Evolutionary conservation across 1,140 invertebrate species (phyloP).

Genomic region (Bombus terrestris): DNA sequence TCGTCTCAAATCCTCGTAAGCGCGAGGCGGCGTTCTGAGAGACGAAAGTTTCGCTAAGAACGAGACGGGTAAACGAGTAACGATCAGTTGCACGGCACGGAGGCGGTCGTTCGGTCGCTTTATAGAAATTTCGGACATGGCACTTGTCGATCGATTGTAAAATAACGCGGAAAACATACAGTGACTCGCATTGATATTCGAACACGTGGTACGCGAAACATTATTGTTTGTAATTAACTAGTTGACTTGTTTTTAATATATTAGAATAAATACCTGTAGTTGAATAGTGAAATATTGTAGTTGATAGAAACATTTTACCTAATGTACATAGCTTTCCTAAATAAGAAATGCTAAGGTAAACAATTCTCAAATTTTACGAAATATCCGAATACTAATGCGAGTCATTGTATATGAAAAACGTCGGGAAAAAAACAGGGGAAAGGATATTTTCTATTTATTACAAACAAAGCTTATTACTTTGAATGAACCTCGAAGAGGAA

Average conservation of each 20-base stretch:
- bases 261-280: too few species aligned
- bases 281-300: too few species aligned
- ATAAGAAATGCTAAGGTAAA: too few species aligned
- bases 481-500: neutral
- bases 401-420: too few species aligned
- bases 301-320: too few species aligned
- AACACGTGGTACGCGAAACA: too few species aligned
- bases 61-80: constrained; percentile 78
- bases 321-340: too few species aligned
- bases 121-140: neutral
- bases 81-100: constrained; percentile 74
- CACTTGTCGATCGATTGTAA: neutral
- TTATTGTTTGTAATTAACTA: too few species aligned
- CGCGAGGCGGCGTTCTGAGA: constrained; percentile 55
- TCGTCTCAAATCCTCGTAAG: constrained; percentile 23
- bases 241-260: too few species aligned
- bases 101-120: constrained; percentile 18
- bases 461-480: neutral
- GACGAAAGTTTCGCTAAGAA: constrained; percentile 75
- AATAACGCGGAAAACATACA: neutral
- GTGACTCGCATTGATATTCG: too few species aligned
- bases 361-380: too few species aligned
- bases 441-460: neutral
- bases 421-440: neutral
- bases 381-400: too few species aligned